Evolutionary conservation across 2,113 vertebrate species (phyloP).

Genomic region (Vireo altiloquus): DNA sequence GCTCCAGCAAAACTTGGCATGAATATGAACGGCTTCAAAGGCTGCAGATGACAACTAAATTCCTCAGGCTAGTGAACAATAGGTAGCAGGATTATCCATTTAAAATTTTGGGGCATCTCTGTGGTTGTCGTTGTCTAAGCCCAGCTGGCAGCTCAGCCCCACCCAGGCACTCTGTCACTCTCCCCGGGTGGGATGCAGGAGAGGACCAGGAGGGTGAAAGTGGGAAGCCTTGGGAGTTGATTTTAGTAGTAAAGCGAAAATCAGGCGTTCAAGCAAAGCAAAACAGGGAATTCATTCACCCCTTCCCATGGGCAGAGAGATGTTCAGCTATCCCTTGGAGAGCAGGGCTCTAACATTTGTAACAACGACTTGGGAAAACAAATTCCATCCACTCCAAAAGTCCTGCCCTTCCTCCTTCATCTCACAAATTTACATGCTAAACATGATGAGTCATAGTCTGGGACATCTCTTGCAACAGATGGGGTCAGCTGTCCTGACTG

Average conservation of each 20-base stretch:
- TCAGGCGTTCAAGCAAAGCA: background rate
- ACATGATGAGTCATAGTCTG: fast-evolving
- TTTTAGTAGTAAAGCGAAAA: background rate
- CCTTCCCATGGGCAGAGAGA: background rate
- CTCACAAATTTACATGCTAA: background rate
- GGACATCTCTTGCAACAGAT: background rate
- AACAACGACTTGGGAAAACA: fast-evolving
- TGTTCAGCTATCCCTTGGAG: background rate
- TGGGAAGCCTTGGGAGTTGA: background rate
- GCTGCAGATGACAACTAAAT: background rate
- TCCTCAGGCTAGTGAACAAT: background rate
- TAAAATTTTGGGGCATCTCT: background rate
- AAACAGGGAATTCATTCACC: background rate
- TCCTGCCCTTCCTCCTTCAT: background rate
- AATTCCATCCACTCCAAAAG: fast-evolving
- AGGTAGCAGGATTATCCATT: background rate
- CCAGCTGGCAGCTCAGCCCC: background rate
- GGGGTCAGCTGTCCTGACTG: background rate
- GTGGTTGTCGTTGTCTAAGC: background rate
- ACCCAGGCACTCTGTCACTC: fast-evolving
- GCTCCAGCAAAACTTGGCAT: background rate
- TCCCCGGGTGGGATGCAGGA: fast-evolving
- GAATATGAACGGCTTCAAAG: background rate
- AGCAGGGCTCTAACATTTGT: fast-evolving
- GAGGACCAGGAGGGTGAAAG: background rate